Evolutionary conservation across 2,888 invertebrate species (phyloP).

Genomic region (Pristionchus arcanus): DNA sequence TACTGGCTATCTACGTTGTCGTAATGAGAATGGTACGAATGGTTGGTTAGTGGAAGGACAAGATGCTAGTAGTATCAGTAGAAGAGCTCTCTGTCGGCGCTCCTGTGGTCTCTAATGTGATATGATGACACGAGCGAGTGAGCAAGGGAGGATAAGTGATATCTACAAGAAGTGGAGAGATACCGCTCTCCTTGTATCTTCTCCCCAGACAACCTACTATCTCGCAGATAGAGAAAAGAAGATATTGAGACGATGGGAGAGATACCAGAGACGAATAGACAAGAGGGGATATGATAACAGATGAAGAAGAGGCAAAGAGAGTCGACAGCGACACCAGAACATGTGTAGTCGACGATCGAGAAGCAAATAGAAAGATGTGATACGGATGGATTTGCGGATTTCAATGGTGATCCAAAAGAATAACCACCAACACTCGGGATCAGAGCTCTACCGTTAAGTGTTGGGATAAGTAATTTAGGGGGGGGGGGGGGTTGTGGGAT

Average conservation of each 20-base stretch:
- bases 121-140: slow-evolving; percentile 31
- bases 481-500: background rate
- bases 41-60: background rate
- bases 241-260: background rate
- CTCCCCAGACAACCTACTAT: background rate
- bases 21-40: background rate
- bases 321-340: slow-evolving; percentile 39
- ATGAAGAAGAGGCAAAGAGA: slow-evolving; percentile 46
- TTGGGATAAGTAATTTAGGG: background rate
- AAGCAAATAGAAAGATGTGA: slow-evolving; percentile 39
- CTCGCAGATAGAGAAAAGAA: background rate
- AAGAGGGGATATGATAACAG: slow-evolving; percentile 39
- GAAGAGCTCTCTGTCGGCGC: slow-evolving; percentile 22
- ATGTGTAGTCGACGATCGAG: slow-evolving; percentile 44
- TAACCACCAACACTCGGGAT: background rate
- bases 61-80: background rate
- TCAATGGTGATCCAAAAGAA: background rate
- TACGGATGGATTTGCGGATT: slow-evolving; percentile 22
- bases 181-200: background rate
- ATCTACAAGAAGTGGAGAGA: slow-evolving; percentile 44
- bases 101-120: slow-evolving; percentile 48
- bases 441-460: background rate
- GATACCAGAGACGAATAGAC: background rate
- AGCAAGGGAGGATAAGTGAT: slow-evolving; percentile 15
- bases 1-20: background rate